A percentile compares a stretch with the other conserved stretches of the same genome.
Evolutionary conservation across 2,888 invertebrate species (phyloP).

Genomic region (Barypeithes pellucidus): DNA sequence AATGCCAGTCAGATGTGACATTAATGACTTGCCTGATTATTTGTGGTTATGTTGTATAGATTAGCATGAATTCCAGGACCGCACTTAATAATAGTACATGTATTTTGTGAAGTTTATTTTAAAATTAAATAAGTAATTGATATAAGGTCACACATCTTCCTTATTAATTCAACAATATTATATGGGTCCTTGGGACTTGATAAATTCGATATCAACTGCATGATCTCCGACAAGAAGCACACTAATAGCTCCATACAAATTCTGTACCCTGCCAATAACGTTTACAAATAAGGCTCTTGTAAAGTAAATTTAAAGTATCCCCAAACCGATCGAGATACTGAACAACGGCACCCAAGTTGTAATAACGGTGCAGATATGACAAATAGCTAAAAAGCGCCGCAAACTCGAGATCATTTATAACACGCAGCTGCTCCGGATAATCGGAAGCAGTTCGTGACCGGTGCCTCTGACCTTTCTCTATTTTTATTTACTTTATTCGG

Average conservation of each 20-base stretch:
- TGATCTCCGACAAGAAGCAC: not conserved
- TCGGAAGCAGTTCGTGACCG: constrained; percentile 53
- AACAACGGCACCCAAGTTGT: constrained; percentile 62
- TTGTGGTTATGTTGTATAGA: too few relatives aligned
- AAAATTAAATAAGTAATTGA: too few relatives aligned
- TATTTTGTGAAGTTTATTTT: too few relatives aligned
- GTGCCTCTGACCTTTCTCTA: constrained; percentile 45
- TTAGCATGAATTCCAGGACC: too few relatives aligned
- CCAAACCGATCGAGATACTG: constrained; percentile 45
- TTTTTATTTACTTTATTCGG: constrained; percentile 41
- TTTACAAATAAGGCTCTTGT: constrained; percentile 42
- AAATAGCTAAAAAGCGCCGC: constrained; percentile 71
- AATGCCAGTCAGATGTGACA: too few relatives aligned
- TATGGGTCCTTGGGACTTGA: too few relatives aligned
- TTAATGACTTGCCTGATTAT: too few relatives aligned
- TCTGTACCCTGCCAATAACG: constrained; percentile 29
- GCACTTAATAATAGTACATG: too few relatives aligned
- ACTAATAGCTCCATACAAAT: not conserved
- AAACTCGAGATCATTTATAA: constrained; percentile 72
- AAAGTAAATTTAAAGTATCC: constrained; percentile 43
- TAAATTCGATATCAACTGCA: too few relatives aligned
- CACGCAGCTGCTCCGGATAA: constrained; percentile 63
- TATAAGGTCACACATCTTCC: too few relatives aligned
- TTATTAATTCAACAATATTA: too few relatives aligned
- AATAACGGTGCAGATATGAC: constrained; percentile 71